phyloP scores from a whole-genome alignment of 2,888 invertebrate genomes.

The Villa cingulata region DNA sequence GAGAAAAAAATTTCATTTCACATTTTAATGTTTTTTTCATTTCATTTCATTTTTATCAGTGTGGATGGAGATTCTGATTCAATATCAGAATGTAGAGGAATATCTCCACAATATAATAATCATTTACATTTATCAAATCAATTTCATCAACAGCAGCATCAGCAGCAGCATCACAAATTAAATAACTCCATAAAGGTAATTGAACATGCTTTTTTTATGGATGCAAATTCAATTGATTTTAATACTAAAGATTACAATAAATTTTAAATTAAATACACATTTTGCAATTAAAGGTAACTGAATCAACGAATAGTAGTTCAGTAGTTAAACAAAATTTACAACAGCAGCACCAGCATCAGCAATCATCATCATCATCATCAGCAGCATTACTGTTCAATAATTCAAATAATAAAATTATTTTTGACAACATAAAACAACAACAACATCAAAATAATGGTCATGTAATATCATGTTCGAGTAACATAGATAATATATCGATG shows the following conservation, averaged over 20 bases:
- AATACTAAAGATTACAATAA: no score
- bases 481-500: conserved; percentile 2
- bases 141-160: conserved; percentile 11
- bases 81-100: conserved; percentile 46
- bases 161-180: no score
- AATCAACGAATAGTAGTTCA: no score
- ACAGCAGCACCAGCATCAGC: no score
- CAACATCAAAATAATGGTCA: neutral
- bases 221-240: no score
- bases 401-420: neutral
- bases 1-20: no score
- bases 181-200: no score
- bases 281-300: no score
- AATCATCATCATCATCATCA: neutral
- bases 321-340: neutral
- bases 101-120: conserved; percentile 30
- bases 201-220: no score
- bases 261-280: no score
- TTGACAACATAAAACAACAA: neutral
- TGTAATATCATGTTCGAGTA: conserved; percentile 14
- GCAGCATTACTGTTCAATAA: neutral
- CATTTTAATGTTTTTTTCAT: no score
- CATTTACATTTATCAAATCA: neutral
- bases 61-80: conserved; percentile 45
- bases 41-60: conserved; percentile 32